These are phyloP conservation scores for Silurus meridionalis DNA, from an alignment of 2,113 vertebrate species.

Conservation along the genomic window DNA sequence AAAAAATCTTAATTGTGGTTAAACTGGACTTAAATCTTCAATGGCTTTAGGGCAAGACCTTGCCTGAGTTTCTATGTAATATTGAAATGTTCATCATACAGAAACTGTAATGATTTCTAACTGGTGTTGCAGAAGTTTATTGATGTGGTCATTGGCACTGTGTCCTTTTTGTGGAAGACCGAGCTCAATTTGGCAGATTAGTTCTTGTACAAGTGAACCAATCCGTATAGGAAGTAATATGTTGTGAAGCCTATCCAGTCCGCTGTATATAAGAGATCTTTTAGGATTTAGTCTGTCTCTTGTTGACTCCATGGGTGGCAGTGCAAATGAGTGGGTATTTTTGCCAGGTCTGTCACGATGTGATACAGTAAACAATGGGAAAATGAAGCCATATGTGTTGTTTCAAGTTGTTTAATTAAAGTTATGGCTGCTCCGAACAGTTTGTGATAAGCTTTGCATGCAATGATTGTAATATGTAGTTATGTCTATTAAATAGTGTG, in stretches of 20 bases:
- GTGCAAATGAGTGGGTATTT: constrained; percentile 15
- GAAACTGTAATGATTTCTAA: constrained; percentile 1
- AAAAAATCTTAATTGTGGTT: background rate
- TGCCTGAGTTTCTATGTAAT: background rate
- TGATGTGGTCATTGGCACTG: background rate
- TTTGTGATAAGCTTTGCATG: background rate
- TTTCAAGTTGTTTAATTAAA: constrained; percentile 33
- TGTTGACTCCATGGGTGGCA: constrained; percentile 11
- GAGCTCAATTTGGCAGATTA: background rate
- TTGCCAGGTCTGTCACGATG: constrained; percentile 29
- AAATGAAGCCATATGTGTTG: constrained; percentile 14
- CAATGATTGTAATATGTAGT: background rate
- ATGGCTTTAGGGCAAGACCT: background rate
- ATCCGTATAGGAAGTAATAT: background rate
- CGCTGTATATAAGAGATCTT: background rate
- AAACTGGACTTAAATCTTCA: background rate
- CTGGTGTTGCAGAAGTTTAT: background rate
- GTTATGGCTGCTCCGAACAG: constrained; percentile 10
- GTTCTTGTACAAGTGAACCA: background rate
- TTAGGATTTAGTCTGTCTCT: constrained; percentile 15
- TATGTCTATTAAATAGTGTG: background rate
- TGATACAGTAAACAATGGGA: constrained; percentile 20
- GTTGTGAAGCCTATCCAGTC: background rate
- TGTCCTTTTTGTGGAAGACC: background rate
- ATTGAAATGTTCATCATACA: background rate